Percentiles rank a stretch among this genome's conserved stretches.
Evolutionary conservation across 2,797 vertebrate genomes (phyloP).

Genomic region (Chanos chanos): DNA sequence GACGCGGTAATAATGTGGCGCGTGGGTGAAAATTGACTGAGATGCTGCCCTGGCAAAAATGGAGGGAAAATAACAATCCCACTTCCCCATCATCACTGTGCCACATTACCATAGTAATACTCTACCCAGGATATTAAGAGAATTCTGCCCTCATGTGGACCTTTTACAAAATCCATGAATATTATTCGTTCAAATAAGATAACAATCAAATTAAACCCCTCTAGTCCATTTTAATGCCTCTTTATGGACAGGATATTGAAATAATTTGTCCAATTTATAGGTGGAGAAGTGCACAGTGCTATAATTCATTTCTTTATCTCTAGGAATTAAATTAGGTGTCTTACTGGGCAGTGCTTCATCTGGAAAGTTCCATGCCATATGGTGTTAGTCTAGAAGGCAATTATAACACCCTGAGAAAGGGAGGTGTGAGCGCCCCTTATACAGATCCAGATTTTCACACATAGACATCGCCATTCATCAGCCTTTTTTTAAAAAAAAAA

Average conservation of each 20-base stretch:
- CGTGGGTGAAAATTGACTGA: not conserved
- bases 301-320: slow-evolving; percentile 31
- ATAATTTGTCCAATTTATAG: slow-evolving; percentile 37
- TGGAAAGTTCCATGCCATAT: not conserved
- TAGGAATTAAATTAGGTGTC: slow-evolving; percentile 10
- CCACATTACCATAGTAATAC: slow-evolving; percentile 48
- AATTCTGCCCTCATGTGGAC: slow-evolving; percentile 42
- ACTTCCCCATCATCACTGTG: slow-evolving; percentile 13
- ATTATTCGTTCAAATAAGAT: slow-evolving; percentile 59
- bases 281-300: slow-evolving; percentile 30
- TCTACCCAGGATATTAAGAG: slow-evolving; percentile 28
- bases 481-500: too few relatives aligned
- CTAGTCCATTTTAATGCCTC: slow-evolving; percentile 12
- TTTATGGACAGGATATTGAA: slow-evolving; percentile 39
- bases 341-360: not conserved
- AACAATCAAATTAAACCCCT: slow-evolving; percentile 56
- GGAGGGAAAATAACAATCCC: not conserved
- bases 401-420: not conserved
- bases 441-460: not conserved
- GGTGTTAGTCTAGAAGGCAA: not conserved
- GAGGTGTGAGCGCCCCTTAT: too few relatives aligned
- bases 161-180: slow-evolving; percentile 54
- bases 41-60: not conserved
- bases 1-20: slow-evolving; percentile 12
- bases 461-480: too few relatives aligned